phyloP scores from a whole-genome alignment of 2,888 invertebrate species.

The Sinodicranocentrus sp. region DNA sequence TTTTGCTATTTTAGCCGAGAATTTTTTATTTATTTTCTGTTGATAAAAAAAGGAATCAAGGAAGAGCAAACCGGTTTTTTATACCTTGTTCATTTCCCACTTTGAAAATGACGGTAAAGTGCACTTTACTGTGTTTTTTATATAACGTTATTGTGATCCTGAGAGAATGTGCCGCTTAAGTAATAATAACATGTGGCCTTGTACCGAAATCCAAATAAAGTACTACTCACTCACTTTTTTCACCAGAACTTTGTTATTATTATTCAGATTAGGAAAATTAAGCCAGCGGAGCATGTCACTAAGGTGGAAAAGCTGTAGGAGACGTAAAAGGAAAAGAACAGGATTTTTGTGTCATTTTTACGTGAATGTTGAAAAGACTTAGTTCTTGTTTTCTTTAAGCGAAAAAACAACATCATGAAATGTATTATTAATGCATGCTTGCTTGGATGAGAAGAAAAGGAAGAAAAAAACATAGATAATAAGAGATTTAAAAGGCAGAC shows the following conservation, averaged over 20 bases:
- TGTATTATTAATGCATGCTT: not conserved
- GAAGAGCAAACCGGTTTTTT: conserved; percentile 42
- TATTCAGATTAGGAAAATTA: conserved; percentile 25
- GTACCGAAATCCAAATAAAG: conserved; percentile 11
- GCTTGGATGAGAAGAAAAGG: no score
- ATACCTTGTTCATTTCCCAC: not conserved
- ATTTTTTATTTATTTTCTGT: not conserved
- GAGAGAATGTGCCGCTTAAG: not conserved
- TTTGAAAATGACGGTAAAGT: conserved; percentile 11
- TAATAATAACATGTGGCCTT: not conserved
- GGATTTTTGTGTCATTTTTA: conserved; percentile 40
- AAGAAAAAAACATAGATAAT: no score
- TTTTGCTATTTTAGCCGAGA: conserved; percentile 31
- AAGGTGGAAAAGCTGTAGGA: not conserved
- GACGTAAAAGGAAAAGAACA: conserved; percentile 27
- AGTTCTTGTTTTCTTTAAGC: not conserved
- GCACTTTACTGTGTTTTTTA: conserved; percentile 30
- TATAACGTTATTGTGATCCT: conserved; percentile 2
- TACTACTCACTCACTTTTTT: not conserved
- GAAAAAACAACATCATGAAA: not conserved
- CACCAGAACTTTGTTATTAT: not conserved
- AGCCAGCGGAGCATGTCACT: conserved; percentile 30
- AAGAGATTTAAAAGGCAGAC: not conserved
- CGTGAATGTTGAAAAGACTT: conserved; percentile 18
- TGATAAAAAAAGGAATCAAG: not conserved